Evolutionary conservation across 2,113 vertebrate species (phyloP).

Genomic region (Oncorhynchus kisutch): DNA sequence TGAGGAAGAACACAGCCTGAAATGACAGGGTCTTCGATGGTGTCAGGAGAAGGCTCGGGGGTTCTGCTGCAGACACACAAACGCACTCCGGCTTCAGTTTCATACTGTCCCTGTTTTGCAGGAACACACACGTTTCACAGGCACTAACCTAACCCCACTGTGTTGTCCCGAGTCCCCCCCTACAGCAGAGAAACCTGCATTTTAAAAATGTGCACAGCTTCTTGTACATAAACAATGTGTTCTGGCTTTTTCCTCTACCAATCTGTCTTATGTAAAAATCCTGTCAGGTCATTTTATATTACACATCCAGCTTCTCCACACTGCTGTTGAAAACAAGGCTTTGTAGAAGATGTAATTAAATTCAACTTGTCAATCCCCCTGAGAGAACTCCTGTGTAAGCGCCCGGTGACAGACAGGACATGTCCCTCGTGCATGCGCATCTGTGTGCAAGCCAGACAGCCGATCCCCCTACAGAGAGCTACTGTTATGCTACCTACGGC

Average conservation of each 20-base stretch:
- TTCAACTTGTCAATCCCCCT: conserved; percentile 30
- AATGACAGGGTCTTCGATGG: conserved; percentile 54
- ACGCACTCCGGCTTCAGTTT: conserved; percentile 18
- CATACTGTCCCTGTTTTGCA: background rate
- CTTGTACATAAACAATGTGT: no score
- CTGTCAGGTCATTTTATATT: background rate
- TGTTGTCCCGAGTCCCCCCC: background rate
- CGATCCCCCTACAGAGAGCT: conserved; percentile 20
- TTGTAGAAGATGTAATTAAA: conserved; percentile 15
- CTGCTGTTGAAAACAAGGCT: background rate
- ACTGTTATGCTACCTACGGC: conserved; percentile 12
- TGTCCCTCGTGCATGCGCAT: background rate
- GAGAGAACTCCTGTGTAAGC: conserved; percentile 19
- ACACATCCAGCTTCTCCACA: background rate
- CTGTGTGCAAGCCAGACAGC: conserved; percentile 8
- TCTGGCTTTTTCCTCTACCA: no score
- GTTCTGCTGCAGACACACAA: conserved; percentile 50
- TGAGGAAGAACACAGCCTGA: conserved; percentile 85
- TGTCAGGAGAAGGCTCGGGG: conserved; percentile 24
- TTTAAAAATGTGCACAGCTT: background rate
- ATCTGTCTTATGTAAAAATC: background rate
- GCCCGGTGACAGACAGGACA: background rate
- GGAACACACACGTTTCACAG: background rate
- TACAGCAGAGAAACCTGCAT: background rate
- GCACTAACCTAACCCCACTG: background rate